Conservation (phyloP, 2,797 vertebrate species). For the Geotrypetes seraphini region DNA sequence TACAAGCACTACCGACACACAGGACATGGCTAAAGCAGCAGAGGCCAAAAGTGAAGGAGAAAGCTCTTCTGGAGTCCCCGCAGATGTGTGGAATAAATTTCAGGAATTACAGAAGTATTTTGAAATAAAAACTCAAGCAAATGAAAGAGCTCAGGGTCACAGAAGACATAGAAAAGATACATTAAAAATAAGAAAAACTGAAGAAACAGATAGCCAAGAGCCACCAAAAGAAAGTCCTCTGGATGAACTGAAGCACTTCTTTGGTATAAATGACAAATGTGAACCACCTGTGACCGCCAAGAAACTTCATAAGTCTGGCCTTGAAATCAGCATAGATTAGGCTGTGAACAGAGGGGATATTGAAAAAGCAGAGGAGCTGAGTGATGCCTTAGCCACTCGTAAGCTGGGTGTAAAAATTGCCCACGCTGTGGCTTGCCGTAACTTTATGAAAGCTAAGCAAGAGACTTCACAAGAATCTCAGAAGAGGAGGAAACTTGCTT, state of each 20-base stretch:
- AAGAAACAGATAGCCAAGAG: conserved; percentile 46
- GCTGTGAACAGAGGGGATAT: conserved; percentile 84
- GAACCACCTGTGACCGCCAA: conserved; percentile 70
- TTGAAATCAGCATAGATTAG: conserved; percentile 84
- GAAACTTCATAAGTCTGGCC: conserved; percentile 78
- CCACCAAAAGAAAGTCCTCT: conserved; percentile 60
- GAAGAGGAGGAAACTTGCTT: too few species aligned
- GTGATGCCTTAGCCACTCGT: conserved; percentile 85
- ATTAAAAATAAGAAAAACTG: too few species aligned
- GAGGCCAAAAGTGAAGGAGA: conserved; percentile 6
- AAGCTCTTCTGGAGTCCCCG: conserved; percentile 63
- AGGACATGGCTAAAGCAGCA: too few species aligned
- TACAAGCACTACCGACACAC: background rate
- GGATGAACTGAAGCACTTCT: conserved; percentile 85
- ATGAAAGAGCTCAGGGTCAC: too few species aligned
- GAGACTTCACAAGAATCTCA: too few species aligned
- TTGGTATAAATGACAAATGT: conserved; percentile 89
- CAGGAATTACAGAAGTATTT: too few species aligned
- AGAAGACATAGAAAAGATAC: too few species aligned
- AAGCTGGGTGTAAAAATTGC: too few species aligned
- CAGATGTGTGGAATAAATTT: conserved; percentile 69
- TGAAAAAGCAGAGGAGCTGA: conserved; percentile 86
- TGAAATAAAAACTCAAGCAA: too few species aligned
- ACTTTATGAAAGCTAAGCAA: too few species aligned
- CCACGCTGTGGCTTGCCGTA: too few species aligned